These are phyloP conservation scores for Pachycephala philippinensis DNA, from an alignment of 2,113 vertebrate genomes.

Conservation along the genomic window DNA sequence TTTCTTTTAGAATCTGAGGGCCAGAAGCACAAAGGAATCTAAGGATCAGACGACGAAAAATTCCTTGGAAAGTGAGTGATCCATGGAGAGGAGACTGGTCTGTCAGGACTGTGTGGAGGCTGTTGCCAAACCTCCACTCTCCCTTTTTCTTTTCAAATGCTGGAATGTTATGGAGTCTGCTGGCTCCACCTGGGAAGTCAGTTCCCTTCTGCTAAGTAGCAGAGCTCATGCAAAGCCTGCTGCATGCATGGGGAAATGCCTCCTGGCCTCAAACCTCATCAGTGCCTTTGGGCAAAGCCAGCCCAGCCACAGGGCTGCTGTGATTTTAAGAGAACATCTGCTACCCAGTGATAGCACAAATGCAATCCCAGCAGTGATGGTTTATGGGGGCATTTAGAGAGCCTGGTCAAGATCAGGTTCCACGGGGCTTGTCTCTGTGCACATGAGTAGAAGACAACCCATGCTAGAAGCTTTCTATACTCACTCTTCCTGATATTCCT, in stretches of 20 bases:
- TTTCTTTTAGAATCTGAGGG: constrained; percentile 87
- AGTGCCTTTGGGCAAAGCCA: not conserved
- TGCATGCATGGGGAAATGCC: not conserved
- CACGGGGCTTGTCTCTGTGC: not conserved
- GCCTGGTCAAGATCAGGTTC: not conserved
- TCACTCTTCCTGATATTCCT: not conserved
- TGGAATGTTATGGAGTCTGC: not conserved
- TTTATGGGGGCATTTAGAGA: not conserved
- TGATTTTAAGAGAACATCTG: not conserved
- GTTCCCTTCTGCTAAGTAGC: not conserved
- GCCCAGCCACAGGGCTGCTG: not conserved
- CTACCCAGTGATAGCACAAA: not conserved
- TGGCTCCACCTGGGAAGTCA: not conserved
- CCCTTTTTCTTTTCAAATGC: not conserved
- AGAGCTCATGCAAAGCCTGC: not conserved
- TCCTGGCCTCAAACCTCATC: not conserved
- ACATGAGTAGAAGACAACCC: not conserved
- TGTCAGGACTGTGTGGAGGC: not conserved
- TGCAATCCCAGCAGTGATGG: not conserved
- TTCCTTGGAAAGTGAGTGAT: constrained; percentile 90
- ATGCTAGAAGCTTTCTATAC: not conserved
- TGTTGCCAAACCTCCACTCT: not conserved
- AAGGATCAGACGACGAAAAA: constrained; percentile 90
- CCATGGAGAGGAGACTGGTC: not conserved
- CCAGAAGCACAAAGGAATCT: constrained; percentile 88